Evolutionary conservation across 2,888 invertebrate species (phyloP).

Genomic region (Spilosoma lubricipeda): DNA sequence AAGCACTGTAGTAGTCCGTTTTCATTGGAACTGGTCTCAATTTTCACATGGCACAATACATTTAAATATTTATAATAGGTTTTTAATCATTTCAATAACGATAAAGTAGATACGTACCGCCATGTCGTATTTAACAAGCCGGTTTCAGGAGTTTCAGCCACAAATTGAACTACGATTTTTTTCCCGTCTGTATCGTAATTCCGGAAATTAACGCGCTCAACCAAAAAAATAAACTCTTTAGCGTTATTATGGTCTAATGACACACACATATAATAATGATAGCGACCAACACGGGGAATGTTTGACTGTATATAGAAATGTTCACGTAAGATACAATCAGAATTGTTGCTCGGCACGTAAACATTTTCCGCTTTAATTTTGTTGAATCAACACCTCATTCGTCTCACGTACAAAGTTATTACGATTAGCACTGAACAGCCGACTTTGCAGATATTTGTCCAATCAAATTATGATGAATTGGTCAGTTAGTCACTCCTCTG

Average conservation of each 20-base stretch:
- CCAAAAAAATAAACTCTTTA: constrained; percentile 3
- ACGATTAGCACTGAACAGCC: constrained; percentile 49
- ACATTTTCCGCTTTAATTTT: constrained; percentile 73
- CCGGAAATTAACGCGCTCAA: background rate
- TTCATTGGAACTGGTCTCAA: background rate
- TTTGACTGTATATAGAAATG: constrained; percentile 41
- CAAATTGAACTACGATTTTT: background rate
- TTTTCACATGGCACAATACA: background rate
- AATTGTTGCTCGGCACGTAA: constrained; percentile 65
- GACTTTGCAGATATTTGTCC: constrained; percentile 36
- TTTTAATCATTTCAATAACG: background rate
- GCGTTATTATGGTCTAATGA: constrained; percentile 4
- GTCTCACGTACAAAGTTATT: constrained; percentile 74
- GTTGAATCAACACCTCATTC: constrained; percentile 79
- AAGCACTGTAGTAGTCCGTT: background rate
- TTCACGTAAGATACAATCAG: constrained; percentile 40
- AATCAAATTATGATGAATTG: constrained; percentile 4
- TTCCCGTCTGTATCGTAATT: background rate
- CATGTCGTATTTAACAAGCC: constrained; percentile 21
- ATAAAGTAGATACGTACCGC: constrained; percentile 39
- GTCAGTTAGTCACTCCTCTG: background rate
- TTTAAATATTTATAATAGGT: background rate
- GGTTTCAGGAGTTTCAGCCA: background rate
- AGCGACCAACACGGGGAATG: constrained; percentile 32
- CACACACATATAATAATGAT: constrained; percentile 1